Evolutionary conservation across 1,140 invertebrate genomes (phyloP).

Genomic region (Semibalanus balanoides): DNA sequence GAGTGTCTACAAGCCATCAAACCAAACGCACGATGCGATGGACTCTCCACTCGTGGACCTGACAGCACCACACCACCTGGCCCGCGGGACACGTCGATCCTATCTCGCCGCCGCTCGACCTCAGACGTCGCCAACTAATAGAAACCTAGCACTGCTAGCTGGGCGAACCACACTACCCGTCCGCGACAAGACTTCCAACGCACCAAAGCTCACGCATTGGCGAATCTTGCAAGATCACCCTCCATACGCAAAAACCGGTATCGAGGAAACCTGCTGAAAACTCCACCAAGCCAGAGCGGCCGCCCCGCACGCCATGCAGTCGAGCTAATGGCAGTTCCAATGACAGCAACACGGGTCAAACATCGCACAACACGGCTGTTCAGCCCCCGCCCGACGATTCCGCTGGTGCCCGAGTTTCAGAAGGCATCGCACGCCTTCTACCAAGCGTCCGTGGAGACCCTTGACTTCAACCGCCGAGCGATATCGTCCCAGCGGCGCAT

Average conservation of each 20-base stretch:
- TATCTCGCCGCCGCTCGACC: too few relatives aligned
- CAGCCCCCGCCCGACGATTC: not conserved
- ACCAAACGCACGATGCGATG: too few relatives aligned
- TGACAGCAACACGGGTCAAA: not conserved
- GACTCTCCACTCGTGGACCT: too few relatives aligned
- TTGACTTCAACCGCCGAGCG: slow-evolving; percentile 41
- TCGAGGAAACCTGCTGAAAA: slow-evolving; percentile 7
- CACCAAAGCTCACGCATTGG: too few relatives aligned
- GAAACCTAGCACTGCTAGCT: too few relatives aligned
- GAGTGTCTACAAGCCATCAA: too few relatives aligned
- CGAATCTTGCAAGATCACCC: not conserved
- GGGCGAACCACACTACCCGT: too few relatives aligned
- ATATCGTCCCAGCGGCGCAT: slow-evolving; percentile 29
- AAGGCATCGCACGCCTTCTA: not conserved
- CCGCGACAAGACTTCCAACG: too few relatives aligned
- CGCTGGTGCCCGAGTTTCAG: not conserved
- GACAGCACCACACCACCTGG: too few relatives aligned
- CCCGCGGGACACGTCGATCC: too few relatives aligned
- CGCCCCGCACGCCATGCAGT: not conserved
- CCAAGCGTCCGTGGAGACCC: slow-evolving; percentile 9
- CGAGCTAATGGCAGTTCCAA: not conserved
- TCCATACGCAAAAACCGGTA: too few relatives aligned
- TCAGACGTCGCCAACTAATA: too few relatives aligned
- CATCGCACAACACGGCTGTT: not conserved
- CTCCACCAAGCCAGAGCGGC: slow-evolving; percentile 11